Percentiles rank a stretch among this genome's conserved stretches.
Conservation (phyloP, 2,797 vertebrate species). For the Sebastes hopkinsi region DNA sequence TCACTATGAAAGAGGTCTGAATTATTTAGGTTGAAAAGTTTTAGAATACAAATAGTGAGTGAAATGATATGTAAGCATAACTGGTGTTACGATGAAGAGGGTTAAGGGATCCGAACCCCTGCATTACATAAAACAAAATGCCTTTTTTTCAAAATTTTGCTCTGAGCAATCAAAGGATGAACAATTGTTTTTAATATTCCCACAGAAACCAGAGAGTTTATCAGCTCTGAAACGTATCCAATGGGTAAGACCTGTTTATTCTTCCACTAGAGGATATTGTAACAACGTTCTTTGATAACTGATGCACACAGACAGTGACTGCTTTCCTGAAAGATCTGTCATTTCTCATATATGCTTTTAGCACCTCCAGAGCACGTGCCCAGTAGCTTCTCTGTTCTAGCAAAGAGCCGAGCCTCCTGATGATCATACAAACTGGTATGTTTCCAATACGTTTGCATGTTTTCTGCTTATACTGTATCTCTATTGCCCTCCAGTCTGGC, state of each 20-base stretch:
- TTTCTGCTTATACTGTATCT: not conserved
- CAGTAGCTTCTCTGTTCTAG: conserved; percentile 14
- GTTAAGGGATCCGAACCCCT: not conserved
- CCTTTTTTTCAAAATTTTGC: too few relatives aligned
- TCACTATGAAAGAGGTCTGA: too few relatives aligned
- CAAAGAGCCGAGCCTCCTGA: conserved; percentile 20
- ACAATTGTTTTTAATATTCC: not conserved
- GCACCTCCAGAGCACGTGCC: conserved; percentile 9
- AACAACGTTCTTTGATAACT: not conserved
- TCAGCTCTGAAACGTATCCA: conserved; percentile 49
- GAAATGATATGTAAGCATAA: too few relatives aligned
- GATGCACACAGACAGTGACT: not conserved
- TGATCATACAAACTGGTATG: conserved; percentile 12
- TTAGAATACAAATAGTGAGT: too few relatives aligned
- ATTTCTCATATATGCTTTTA: not conserved
- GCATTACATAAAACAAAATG: not conserved
- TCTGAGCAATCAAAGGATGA: not conserved
- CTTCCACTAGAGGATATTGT: not conserved
- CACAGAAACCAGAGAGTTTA: conserved; percentile 61
- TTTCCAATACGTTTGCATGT: not conserved
- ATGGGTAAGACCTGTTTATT: conserved; percentile 39
- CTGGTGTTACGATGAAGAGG: too few relatives aligned
- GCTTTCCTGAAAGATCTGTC: not conserved
- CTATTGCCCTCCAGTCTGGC: not conserved
- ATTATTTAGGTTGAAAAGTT: too few relatives aligned